Evolutionary conservation across 2,113 vertebrate genomes (phyloP).

Genomic region (Dryoscopus gambensis): DNA sequence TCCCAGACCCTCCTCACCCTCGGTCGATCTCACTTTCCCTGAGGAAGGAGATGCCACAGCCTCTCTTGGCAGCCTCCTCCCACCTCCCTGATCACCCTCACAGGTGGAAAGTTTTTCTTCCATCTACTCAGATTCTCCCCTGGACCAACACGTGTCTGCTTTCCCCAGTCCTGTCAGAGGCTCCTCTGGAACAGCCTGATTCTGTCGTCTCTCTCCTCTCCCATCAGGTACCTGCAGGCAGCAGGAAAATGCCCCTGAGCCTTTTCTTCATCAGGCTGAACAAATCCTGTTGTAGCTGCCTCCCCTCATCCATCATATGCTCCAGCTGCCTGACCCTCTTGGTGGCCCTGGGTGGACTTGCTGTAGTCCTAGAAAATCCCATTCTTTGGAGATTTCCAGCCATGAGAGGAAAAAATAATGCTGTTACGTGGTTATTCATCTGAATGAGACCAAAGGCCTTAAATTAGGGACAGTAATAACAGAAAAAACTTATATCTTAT

Average conservation of each 20-base stretch:
- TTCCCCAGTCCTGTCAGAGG: background rate
- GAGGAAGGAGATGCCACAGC: background rate
- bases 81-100: background rate
- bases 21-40: background rate
- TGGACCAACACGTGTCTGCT: rapidly evolving
- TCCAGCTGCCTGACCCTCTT: background rate
- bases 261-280: background rate
- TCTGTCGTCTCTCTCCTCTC: background rate
- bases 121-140: background rate
- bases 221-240: background rate
- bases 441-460: background rate
- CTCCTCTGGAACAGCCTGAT: background rate
- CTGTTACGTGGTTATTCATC: background rate
- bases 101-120: background rate
- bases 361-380: background rate
- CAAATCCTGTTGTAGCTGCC: background rate
- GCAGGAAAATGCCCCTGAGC: background rate
- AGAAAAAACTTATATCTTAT: background rate
- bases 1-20: background rate
- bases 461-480: background rate
- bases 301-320: background rate
- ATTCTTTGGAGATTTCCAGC: background rate
- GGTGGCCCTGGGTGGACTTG: background rate
- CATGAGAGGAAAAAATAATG: background rate
- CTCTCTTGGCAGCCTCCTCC: background rate